Percentiles rank a stretch among this genome's conserved stretches.
phyloP scores from a whole-genome alignment of 2,888 invertebrate genomes.

The Ptilodon capucinus region DNA sequence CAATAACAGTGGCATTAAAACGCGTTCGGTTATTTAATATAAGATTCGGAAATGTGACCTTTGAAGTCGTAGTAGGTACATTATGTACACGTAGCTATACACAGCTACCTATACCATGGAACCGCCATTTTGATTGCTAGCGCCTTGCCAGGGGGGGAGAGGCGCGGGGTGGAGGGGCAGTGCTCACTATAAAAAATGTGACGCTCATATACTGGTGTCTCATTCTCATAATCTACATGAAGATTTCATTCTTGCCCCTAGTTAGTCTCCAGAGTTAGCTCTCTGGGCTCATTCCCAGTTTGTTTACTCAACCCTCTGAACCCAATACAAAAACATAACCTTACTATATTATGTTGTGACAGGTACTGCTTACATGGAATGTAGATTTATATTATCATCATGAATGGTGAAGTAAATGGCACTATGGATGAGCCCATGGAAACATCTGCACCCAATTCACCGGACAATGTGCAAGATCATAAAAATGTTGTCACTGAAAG shows the following conservation, averaged over 20 bases:
- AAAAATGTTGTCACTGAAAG: slow-evolving; percentile 25
- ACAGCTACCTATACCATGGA: slow-evolving; percentile 56
- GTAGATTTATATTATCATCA: slow-evolving; percentile 54
- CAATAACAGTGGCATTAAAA: slow-evolving; percentile 11
- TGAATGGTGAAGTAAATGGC: slow-evolving; percentile 70
- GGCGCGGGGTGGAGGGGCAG: slow-evolving; percentile 54
- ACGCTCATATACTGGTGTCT: slow-evolving; percentile 56
- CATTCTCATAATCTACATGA: slow-evolving; percentile 43
- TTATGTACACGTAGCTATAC: slow-evolving; percentile 65
- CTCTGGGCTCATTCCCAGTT: slow-evolving; percentile 7
- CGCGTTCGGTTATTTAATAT: slow-evolving; percentile 5
- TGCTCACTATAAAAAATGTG: slow-evolving; percentile 64
- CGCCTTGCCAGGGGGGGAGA: slow-evolving; percentile 65
- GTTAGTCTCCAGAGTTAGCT: slow-evolving; percentile 3
- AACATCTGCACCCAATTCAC: slow-evolving; percentile 30
- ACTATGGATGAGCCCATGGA: slow-evolving; percentile 64
- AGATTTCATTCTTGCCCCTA: slow-evolving; percentile 6
- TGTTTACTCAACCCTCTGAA: slow-evolving; percentile 13
- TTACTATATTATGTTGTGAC: slow-evolving; percentile 52
- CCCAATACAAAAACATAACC: slow-evolving; percentile 46
- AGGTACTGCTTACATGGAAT: slow-evolving; percentile 61
- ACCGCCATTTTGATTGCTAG: slow-evolving; percentile 80
- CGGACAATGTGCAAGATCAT: slow-evolving; percentile 23
- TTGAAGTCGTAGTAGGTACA: slow-evolving; percentile 38
- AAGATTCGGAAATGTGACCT: slow-evolving; percentile 36